Conservation (phyloP, 2,888 invertebrate species). For the Machimus rusticus region DNA sequence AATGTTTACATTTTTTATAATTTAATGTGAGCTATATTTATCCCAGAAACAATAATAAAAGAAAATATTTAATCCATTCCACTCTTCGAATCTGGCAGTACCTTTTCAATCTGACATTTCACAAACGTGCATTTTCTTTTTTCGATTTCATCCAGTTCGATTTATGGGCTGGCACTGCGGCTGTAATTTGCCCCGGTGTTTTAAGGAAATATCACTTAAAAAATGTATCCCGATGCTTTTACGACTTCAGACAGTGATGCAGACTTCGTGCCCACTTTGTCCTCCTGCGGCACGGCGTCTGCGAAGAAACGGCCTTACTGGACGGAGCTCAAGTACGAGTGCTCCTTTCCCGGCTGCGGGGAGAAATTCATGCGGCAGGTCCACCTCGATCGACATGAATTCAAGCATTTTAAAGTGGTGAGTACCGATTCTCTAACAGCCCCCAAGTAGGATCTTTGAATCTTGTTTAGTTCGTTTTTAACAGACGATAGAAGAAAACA, state of each 20-base stretch:
- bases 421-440: too few species aligned
- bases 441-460: too few species aligned
- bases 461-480: too few species aligned
- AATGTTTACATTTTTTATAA: not conserved
- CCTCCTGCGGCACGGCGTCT: not conserved
- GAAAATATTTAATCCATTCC: not conserved
- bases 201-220: not conserved
- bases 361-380: conserved; percentile 66
- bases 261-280: not conserved
- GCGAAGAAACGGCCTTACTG: not conserved
- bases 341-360: conserved; percentile 64
- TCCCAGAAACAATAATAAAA: not conserved
- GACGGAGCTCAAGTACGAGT: conserved; percentile 59
- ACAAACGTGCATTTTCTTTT: not conserved
- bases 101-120: not conserved
- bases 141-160: not conserved
- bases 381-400: conserved; percentile 67
- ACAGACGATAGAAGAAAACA: too few species aligned
- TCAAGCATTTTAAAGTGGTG: conserved; percentile 68
- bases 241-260: not conserved
- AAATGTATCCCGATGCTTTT: not conserved
- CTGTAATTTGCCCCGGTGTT: not conserved
- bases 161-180: not conserved
- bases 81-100: not conserved
- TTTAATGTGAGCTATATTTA: not conserved